These are phyloP conservation scores for Epinephelus fuscoguttatus DNA, from an alignment of 2,113 vertebrate genomes.

Conservation along the genomic window DNA sequence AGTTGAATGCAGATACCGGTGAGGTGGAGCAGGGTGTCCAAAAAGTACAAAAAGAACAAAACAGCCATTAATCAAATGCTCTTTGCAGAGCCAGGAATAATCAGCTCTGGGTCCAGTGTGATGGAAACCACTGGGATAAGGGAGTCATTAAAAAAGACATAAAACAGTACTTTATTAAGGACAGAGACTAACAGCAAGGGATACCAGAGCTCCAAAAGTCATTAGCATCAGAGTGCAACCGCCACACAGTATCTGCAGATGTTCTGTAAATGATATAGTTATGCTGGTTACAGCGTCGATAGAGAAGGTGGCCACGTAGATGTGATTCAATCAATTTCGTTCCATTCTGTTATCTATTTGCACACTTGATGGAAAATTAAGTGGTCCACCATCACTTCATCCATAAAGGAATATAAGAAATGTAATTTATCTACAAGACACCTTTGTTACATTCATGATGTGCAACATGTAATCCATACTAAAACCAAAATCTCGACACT, in stretches of 20 bases:
- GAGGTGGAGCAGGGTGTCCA: neutral
- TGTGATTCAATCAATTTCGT: neutral
- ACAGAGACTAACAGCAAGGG: conserved; percentile 8
- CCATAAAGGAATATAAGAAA: neutral
- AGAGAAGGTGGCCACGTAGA: neutral
- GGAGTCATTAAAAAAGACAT: conserved; percentile 20
- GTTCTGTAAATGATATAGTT: conserved; percentile 30
- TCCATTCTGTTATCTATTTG: neutral
- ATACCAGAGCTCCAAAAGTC: conserved; percentile 15
- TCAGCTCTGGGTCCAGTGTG: neutral
- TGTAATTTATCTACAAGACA: neutral
- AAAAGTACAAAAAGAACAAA: conserved; percentile 3
- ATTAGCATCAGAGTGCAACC: conserved; percentile 20
- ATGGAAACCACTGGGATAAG: neutral
- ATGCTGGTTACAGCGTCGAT: neutral
- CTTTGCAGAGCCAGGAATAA: neutral
- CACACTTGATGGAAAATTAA: neutral
- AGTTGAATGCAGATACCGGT: neutral
- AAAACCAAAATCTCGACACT: conserved; percentile 3
- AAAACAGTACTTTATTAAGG: conserved; percentile 9
- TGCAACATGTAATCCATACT: conserved; percentile 4
- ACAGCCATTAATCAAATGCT: conserved; percentile 4
- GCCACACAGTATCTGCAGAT: neutral
- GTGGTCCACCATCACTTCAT: neutral
- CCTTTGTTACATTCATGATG: neutral